Evolutionary conservation across 2,888 invertebrate genomes (phyloP), one percentile per base, ranked within the genome.

Genomic region (Cremastobaeus sp.): DNA sequence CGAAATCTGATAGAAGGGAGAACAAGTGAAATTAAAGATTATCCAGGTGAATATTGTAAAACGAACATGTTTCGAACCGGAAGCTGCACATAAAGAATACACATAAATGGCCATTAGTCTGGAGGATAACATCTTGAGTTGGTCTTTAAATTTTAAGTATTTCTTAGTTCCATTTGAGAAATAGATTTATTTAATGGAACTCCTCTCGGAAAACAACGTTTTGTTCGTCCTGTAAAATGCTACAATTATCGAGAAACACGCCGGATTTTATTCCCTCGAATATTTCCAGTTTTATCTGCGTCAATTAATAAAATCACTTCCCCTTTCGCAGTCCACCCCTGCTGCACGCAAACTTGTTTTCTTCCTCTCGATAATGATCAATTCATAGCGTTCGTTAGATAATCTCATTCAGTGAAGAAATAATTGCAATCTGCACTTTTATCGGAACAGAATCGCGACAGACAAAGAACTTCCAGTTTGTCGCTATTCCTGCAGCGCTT

Each of bases 51-150:
- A 43, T 37, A 21, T 28, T 8, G 15, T 37, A 54, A 39, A 65
- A 39, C 30, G 25, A 39, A 39, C 28, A 21, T 55, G 35, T 65
- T 37, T 54, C 6, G 12, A 55, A 55, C 55, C 65, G 65, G 65
- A 65, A 65, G 47, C 32, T 45, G 50, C 3, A 30, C 30, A 45
- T 54, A 54, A 54, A 64, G 54, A 41, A 54, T 25, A 34, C 14
- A 14, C 39, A 39, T 25, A 30, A 35, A 54, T 37, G 47, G 8
- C 47, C 55, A 65, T 65, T 65, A 54, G 47, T 65, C 32, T 45
- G 6, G 39, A 9, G 55, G 55, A 55, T 65, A 65, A 55, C 18
- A 55, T 65, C 65, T 55, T 2, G 5, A 18, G 37, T 25, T 45
- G 54, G 39, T 20, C 37, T 45, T 11, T 30, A 65, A 65, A 64